Percentiles rank a stretch among this genome's conserved stretches.
Conservation (phyloP, 2,113 vertebrate genomes). For the Hypanus sabinus region DNA sequence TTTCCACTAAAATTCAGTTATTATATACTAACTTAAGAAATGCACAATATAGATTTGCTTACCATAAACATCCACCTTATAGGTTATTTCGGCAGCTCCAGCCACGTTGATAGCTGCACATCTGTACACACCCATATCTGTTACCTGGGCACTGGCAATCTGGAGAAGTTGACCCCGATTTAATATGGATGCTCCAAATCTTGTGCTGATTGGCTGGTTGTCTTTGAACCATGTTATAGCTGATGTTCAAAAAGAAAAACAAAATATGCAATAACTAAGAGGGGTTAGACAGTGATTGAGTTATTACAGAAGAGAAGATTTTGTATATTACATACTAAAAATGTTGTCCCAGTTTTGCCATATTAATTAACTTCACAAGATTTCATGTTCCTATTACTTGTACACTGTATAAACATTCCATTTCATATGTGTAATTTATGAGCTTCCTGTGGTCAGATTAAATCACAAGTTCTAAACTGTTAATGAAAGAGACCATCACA, state of each 20-base stretch:
- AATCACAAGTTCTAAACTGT: too few relatives aligned
- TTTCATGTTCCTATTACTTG: neutral
- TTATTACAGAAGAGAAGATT: neutral
- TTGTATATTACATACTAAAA: neutral
- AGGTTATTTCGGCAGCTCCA: constrained; percentile 68
- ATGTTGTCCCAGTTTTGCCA: neutral
- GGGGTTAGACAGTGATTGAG: neutral
- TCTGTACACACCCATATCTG: constrained; percentile 76
- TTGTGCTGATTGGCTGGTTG: constrained; percentile 56
- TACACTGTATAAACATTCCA: neutral
- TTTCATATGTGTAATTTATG: neutral
- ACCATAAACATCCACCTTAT: constrained; percentile 83
- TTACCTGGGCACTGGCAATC: constrained; percentile 69
- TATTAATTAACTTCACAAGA: neutral
- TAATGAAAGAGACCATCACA: too few relatives aligned
- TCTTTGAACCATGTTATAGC: constrained; percentile 87
- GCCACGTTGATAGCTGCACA: constrained; percentile 77
- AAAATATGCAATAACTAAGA: neutral
- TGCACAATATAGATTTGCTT: constrained; percentile 42
- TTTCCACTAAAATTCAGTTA: neutral
- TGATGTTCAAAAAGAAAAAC: constrained; percentile 45
- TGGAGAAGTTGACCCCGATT: constrained; percentile 67
- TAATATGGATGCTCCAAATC: constrained; percentile 56
- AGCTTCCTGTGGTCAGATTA: neutral
- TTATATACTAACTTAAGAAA: neutral